Conservation (phyloP, 2,797 vertebrate genomes). For the Chloroceryle inda region DNA sequence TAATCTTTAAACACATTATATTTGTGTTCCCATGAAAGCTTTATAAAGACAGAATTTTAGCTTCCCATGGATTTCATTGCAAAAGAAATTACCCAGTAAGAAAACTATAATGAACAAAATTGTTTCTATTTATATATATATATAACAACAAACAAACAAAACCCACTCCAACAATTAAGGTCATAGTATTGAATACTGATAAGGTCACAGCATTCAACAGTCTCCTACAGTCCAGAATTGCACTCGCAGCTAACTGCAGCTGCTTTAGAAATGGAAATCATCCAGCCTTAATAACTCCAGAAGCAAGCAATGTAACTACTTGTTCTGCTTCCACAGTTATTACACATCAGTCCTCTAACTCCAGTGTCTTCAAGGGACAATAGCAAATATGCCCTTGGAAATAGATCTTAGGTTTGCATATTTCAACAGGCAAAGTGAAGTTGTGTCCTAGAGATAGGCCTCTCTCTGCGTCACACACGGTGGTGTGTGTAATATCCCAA, state of each 20-base stretch:
- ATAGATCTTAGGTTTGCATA: not conserved
- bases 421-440: not conserved
- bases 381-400: not conserved
- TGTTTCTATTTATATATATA: not conserved
- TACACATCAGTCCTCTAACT: not conserved
- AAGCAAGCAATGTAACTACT: not conserved
- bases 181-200: not conserved
- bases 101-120: not conserved
- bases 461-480: rapidly evolving
- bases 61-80: rapidly evolving
- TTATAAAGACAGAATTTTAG: not conserved
- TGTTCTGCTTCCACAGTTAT: not conserved
- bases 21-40: not conserved
- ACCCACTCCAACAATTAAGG: not conserved
- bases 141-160: not conserved
- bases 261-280: not conserved
- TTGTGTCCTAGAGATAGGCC: not conserved
- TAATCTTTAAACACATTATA: not conserved
- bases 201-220: not conserved
- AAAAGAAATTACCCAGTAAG: not conserved
- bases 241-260: not conserved
- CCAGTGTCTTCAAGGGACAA: not conserved
- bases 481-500: not conserved
- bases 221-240: not conserved
- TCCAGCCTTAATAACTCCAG: not conserved